phyloP scores from a whole-genome alignment of 2,797 vertebrate genomes.

The Hephaestus fuliginosus region DNA sequence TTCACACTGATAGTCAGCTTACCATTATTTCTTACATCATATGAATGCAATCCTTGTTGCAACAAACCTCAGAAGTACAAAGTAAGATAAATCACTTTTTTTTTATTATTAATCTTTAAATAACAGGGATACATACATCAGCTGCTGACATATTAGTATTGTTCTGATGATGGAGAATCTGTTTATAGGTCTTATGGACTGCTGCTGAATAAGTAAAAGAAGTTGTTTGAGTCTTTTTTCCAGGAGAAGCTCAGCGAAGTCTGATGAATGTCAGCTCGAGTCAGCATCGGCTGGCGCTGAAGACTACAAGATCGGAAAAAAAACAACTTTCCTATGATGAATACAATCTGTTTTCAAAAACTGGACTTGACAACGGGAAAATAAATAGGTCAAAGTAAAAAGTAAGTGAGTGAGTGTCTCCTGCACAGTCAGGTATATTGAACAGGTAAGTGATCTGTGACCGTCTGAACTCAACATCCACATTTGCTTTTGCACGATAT shows the following conservation, averaged over 20 bases:
- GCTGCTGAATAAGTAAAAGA: too few species aligned
- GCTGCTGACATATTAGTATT: not conserved
- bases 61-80: not conserved
- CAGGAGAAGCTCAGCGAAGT: too few species aligned
- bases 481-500: slow-evolving; percentile 9
- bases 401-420: slow-evolving; percentile 4
- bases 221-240: too few species aligned
- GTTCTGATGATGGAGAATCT: too few species aligned
- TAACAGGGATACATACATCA: not conserved
- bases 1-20: not conserved
- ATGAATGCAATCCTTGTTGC: not conserved
- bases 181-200: too few species aligned
- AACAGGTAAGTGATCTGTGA: slow-evolving; percentile 17
- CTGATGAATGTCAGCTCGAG: too few species aligned
- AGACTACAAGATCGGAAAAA: too few species aligned
- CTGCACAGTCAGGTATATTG: slow-evolving; percentile 36
- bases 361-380: not conserved
- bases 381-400: not conserved
- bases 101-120: not conserved
- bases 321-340: not conserved
- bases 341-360: not conserved
- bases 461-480: slow-evolving; percentile 2
- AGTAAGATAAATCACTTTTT: not conserved
- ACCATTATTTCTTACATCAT: not conserved
- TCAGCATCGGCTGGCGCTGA: not conserved